phyloP scores from a whole-genome alignment of 2,113 vertebrate species.

The Synchiropus splendidus region DNA sequence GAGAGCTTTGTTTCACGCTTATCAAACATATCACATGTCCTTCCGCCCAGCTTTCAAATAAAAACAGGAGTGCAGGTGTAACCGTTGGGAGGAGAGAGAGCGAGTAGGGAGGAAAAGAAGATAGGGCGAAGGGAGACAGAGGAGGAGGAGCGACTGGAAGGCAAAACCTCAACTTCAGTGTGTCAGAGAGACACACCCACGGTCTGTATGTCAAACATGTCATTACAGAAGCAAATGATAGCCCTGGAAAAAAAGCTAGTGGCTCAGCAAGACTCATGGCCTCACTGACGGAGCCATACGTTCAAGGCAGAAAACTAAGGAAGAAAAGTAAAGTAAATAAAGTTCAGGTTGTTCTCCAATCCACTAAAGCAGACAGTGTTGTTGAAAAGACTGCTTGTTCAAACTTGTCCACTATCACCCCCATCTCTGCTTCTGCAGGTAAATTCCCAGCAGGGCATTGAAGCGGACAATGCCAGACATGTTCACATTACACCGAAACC shows the following conservation, averaged over 20 bases:
- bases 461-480: conserved; percentile 30
- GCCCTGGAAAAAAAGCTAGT: conserved; percentile 50
- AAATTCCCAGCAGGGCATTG: conserved; percentile 23
- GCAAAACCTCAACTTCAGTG: conserved; percentile 50
- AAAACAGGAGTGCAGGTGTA: conserved; percentile 41
- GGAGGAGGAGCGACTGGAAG: conserved; percentile 32
- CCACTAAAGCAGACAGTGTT: not conserved
- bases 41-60: conserved; percentile 19
- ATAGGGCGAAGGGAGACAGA: conserved; percentile 1
- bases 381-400: conserved; percentile 19
- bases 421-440: conserved; percentile 34
- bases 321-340: conserved; percentile 2
- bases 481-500: conserved; percentile 10
- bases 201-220: conserved; percentile 51
- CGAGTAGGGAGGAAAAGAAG: not conserved
- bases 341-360: not conserved
- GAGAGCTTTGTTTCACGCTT: conserved; percentile 5
- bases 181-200: conserved; percentile 66
- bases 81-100: conserved; percentile 8
- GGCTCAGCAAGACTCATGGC: conserved; percentile 28
- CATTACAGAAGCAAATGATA: conserved; percentile 66
- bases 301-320: conserved; percentile 12
- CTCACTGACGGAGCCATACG: conserved; percentile 19
- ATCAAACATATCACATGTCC: conserved; percentile 1
- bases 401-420: conserved; percentile 31